These are phyloP conservation scores for Embidobia sp. DNA, from an alignment of 2,888 invertebrate genomes.

Conservation along the genomic window DNA sequence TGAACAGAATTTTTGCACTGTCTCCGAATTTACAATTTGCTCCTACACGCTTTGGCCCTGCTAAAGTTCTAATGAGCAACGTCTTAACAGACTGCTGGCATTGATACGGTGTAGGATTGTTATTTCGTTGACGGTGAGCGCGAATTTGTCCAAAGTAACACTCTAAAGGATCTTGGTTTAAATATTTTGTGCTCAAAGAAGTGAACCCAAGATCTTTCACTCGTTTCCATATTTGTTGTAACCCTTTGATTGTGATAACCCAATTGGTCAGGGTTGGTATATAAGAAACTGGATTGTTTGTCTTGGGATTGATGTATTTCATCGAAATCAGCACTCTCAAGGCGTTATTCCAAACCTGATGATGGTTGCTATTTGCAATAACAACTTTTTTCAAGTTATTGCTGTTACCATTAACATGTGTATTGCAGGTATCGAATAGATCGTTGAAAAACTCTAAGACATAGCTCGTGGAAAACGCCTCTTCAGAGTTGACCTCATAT, in stretches of 20 bases:
- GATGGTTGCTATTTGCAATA: not conserved
- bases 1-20: not conserved
- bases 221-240: conserved; percentile 1
- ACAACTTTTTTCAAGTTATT: not conserved
- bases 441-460: not conserved
- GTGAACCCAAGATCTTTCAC: not conserved
- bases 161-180: conserved; percentile 11
- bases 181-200: conserved; percentile 4
- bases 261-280: conserved; percentile 6
- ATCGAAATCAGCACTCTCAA: not conserved
- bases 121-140: not conserved
- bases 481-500: no score
- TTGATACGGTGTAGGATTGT: conserved; percentile 5
- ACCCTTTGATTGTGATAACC: conserved; percentile 1
- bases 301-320: not conserved
- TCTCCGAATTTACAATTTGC: not conserved
- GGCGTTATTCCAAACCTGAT: not conserved
- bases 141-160: not conserved
- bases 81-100: conserved; percentile 13
- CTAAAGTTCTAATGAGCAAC: not conserved
- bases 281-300: not conserved
- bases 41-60: not conserved
- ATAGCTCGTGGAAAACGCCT: not conserved
- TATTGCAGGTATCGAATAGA: not conserved
- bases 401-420: not conserved